Percentiles rank a stretch among this genome's conserved stretches.
These are phyloP conservation scores for Notodonta ziczac DNA, from an alignment of 2,888 invertebrate species.

Conservation along the genomic window DNA sequence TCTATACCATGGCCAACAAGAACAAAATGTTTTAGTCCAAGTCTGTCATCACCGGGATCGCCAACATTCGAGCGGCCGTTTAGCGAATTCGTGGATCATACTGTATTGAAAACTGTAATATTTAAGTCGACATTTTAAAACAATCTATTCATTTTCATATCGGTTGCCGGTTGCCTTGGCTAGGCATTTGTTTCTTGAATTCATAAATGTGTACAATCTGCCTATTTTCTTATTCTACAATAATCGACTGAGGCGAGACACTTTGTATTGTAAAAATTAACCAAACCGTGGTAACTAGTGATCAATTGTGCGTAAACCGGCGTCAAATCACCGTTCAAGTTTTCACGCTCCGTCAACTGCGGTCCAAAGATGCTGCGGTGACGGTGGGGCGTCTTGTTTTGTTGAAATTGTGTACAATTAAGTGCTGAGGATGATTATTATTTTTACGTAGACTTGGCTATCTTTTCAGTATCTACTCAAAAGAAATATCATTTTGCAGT, in stretches of 20 bases:
- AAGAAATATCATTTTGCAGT: no score
- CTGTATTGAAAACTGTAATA: no score
- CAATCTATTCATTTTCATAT: no score
- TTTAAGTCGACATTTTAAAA: no score
- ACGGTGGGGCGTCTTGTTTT: conserved; percentile 27
- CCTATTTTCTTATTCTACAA: conserved; percentile 24
- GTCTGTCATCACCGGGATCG: no score
- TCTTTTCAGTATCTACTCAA: no score
- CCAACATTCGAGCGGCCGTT: no score
- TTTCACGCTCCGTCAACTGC: conserved; percentile 27
- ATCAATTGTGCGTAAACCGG: conserved; percentile 59
- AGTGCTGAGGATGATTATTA: background rate
- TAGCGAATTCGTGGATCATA: no score
- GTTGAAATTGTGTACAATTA: conserved; percentile 5
- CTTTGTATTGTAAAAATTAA: conserved; percentile 54
- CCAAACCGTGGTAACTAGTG: conserved; percentile 50
- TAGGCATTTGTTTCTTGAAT: no score
- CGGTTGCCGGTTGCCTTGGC: no score
- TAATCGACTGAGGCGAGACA: conserved; percentile 28
- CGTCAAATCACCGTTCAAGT: conserved; percentile 33
- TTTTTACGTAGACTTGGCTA: background rate
- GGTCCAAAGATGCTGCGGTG: conserved; percentile 12
- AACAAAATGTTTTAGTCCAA: no score
- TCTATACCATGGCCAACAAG: no score
- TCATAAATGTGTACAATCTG: conserved; percentile 17